Evolutionary conservation across 2,113 vertebrate genomes (phyloP).

Genomic region (Onychostruthus taczanowskii): DNA sequence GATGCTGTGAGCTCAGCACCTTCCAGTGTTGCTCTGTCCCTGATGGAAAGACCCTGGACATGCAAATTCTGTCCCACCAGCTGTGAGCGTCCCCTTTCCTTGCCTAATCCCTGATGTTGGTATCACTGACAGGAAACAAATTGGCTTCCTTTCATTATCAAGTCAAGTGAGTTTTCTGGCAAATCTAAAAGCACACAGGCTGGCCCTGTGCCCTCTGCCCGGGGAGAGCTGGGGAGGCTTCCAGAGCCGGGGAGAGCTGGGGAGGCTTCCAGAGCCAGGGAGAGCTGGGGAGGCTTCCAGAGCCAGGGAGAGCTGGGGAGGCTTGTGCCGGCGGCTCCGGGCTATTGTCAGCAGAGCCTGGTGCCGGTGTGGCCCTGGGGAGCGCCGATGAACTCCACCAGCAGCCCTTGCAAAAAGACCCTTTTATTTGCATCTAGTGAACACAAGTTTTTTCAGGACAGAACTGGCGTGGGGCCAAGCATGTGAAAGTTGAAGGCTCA

Average conservation of each 20-base stretch:
- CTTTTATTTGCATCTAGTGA: constrained; percentile 42
- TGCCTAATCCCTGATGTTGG: not conserved
- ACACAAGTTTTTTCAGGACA: not conserved
- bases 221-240: not conserved
- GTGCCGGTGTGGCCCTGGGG: not conserved
- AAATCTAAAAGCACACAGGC: not conserved
- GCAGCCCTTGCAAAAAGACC: constrained; percentile 34
- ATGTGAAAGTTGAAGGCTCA: constrained; percentile 62
- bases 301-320: not conserved
- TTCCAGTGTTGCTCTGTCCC: fast-evolving
- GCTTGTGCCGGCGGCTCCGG: not conserved
- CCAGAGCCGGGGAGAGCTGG: not conserved
- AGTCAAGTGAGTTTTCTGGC: not conserved
- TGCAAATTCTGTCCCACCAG: fast-evolving
- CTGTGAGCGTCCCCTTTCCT: not conserved
- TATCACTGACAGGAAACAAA: not conserved
- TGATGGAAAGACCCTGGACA: not conserved
- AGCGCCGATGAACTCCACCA: not conserved
- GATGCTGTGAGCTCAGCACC: not conserved
- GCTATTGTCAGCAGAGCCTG: not conserved
- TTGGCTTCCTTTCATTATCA: not conserved
- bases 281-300: not conserved
- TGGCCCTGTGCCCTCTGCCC: not conserved
- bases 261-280: not conserved
- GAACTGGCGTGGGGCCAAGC: constrained; percentile 50